phyloP scores from a whole-genome alignment of 2,113 vertebrate genomes.

The Nyctibius bracteatus region DNA sequence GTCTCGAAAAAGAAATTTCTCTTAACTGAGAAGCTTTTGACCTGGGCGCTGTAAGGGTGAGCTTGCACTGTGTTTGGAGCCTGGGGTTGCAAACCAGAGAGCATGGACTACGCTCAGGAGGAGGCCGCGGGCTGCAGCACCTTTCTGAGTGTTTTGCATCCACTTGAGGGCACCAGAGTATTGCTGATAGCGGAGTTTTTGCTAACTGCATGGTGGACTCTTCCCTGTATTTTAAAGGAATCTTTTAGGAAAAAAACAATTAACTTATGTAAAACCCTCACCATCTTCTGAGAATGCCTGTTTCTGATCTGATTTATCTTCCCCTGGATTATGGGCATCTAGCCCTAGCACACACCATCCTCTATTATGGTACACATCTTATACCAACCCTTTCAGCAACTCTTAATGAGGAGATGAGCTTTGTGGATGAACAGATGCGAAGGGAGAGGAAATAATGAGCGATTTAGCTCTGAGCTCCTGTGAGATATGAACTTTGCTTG shows the following conservation, averaged over 20 bases:
- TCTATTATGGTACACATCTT: accelerated
- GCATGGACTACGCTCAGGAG: accelerated
- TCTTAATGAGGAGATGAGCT: neutral
- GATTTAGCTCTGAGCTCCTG: neutral
- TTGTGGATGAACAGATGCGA: neutral
- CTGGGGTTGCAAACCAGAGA: neutral
- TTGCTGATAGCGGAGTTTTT: neutral
- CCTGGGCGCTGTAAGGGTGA: neutral
- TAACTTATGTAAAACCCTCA: neutral
- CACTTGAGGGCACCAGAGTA: slow-evolving; percentile 42
- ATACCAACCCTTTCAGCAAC: neutral
- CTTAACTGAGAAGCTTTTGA: neutral
- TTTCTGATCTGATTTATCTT: neutral
- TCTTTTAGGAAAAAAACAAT: neutral
- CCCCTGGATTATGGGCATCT: accelerated
- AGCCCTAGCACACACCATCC: too few relatives aligned
- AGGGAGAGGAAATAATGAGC: neutral
- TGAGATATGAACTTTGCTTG: neutral
- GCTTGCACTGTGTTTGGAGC: accelerated
- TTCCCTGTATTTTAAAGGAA: neutral
- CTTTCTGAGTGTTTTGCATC: neutral
- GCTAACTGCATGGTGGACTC: accelerated
- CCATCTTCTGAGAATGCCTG: neutral
- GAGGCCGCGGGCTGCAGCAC: accelerated
- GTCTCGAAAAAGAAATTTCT: neutral